Base-by-base conservation (phyloP, 1,140 invertebrate genomes). In the Drosophila biarmipes region DNA sequence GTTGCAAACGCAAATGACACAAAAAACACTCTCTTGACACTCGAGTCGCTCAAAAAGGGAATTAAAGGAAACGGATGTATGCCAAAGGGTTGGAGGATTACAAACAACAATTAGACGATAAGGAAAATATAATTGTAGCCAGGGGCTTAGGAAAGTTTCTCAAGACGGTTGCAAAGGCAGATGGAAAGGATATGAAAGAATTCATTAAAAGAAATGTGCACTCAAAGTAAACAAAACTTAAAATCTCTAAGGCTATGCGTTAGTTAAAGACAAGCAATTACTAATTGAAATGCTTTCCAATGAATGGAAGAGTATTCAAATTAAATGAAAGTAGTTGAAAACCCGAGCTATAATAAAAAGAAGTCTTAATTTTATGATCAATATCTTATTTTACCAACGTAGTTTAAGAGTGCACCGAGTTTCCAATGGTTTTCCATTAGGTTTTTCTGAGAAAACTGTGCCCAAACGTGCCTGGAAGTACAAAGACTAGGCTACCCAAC, bases 1-100 rank as follows among this genome's bases (percentile, higher is more conserved):
- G 51, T 64, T 35, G 4, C 45, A 21, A n/a, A 38, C 31, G 57
- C 58, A 66, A 66, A 66, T 66, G 63, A 67, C 63, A 49, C 63
- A 63, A 46, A 66, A 62, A 37, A 29, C n/a, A 19, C 24, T 40
- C 55, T 64, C 61, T 61, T 61, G 55, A 63, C 38, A 63, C 51
- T 42, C 38, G n/a, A 38, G 17, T 51, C 29, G 35, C 58, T 40
- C 43, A 64, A 67, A 66, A 35, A 27, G 63, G 58, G 64, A 67
- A 67, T 67, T 64, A 67, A 67, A 64, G 63, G 58, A 67, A 67
- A 67, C 63, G 63, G 58, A 67, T 67, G 63, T 67, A 63, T 51
- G 63, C 35, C 58, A 56, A 67, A 64, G 63, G 63, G 58, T 64
- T 51, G 42, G 10, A 27, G 31, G 29, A 45, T 53, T 43, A 45